Evolutionary conservation across 2,797 vertebrate species (phyloP).

Genomic region (Allobates femoralis): DNA sequence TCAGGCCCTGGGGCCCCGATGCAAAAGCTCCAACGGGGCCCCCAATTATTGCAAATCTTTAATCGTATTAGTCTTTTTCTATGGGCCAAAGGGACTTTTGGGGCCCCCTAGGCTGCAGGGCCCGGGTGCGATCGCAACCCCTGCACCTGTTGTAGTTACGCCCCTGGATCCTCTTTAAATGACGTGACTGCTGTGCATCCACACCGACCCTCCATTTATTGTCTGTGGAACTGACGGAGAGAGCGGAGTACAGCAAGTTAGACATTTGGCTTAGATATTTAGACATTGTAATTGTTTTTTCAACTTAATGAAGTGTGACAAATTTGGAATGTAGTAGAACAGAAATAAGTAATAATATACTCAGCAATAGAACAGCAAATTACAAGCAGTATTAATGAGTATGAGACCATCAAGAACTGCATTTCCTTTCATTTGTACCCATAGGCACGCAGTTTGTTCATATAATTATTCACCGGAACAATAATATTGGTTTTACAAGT

Average conservation of each 20-base stretch:
- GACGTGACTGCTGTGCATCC: no score
- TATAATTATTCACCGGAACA: background rate
- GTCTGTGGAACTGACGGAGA: background rate
- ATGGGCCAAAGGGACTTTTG: no score
- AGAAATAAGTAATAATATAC: background rate
- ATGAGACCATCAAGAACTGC: background rate
- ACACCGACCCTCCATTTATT: no score
- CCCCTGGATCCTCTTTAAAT: no score
- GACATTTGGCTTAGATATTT: background rate
- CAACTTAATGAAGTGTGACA: background rate
- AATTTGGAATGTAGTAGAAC: background rate
- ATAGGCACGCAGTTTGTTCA: background rate
- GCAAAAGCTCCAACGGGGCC: no score
- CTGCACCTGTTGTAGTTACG: no score
- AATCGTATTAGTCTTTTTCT: no score
- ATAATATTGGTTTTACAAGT: constrained; percentile 6
- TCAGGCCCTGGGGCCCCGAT: no score
- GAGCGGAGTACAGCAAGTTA: no score
- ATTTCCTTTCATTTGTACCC: background rate
- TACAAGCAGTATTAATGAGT: constrained; percentile 6
- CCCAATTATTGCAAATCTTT: no score
- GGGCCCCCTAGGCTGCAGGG: no score
- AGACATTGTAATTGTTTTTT: background rate
- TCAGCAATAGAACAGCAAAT: background rate
- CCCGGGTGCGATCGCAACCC: no score